Conservation (phyloP, 2,797 vertebrate genomes). For the Heterohyrax brucei region DNA sequence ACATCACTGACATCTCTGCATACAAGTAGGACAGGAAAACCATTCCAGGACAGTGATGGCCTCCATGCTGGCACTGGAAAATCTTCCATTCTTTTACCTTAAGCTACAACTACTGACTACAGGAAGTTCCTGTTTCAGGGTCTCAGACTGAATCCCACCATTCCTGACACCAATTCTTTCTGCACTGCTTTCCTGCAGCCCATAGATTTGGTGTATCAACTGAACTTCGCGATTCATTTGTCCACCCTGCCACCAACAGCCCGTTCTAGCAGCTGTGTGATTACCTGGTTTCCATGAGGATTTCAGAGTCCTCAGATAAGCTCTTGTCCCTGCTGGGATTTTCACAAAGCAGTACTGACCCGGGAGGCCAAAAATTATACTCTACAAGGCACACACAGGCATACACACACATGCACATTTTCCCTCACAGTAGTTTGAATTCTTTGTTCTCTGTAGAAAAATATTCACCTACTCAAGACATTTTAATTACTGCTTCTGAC, state of each 20-base stretch:
- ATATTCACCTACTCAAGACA: conserved; percentile 17
- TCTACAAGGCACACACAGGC: neutral
- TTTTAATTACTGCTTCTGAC: conserved; percentile 15
- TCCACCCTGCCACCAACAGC: neutral
- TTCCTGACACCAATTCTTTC: neutral
- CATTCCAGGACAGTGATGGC: neutral
- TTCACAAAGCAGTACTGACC: neutral
- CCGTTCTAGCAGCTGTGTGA: neutral
- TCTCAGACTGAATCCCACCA: neutral
- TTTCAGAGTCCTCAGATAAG: neutral
- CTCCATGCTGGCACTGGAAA: neutral
- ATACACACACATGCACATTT: neutral
- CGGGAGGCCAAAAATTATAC: conserved; percentile 38
- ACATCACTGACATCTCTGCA: neutral
- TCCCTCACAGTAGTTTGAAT: neutral
- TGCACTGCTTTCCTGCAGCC: neutral
- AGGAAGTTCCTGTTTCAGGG: neutral
- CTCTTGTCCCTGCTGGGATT: neutral
- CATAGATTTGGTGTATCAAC: no score
- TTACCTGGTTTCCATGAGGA: neutral
- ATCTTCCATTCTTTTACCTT: neutral
- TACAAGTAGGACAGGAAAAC: neutral
- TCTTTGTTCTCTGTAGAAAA: neutral
- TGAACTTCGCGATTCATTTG: neutral
- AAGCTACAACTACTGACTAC: neutral